Evolutionary conservation across 2,888 invertebrate genomes (phyloP).

Genomic region (Aphodius granarius): DNA sequence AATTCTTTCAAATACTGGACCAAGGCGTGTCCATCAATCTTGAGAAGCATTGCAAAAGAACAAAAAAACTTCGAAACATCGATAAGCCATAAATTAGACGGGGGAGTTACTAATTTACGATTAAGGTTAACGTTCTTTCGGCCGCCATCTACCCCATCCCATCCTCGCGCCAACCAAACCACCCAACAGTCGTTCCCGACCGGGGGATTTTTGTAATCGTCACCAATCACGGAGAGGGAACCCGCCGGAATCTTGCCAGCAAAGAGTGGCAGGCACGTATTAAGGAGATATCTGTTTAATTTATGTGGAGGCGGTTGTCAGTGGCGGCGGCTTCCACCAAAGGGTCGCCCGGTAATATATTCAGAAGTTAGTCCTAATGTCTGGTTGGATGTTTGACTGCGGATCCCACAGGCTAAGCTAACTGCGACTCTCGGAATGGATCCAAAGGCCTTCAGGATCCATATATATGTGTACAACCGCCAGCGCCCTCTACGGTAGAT

Average conservation of each 20-base stretch:
- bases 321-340: slow-evolving; percentile 22
- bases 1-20: not conserved
- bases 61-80: slow-evolving; percentile 9
- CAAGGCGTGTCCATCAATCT: slow-evolving; percentile 7
- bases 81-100: slow-evolving; percentile 5
- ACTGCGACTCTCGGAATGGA: slow-evolving; percentile 45
- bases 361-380: slow-evolving; percentile 55
- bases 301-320: slow-evolving; percentile 34
- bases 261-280: slow-evolving; percentile 49
- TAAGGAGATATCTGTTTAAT: slow-evolving; percentile 52
- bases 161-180: not conserved
- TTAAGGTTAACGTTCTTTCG: slow-evolving; percentile 9
- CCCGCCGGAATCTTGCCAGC: slow-evolving; percentile 25
- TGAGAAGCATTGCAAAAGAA: not conserved
- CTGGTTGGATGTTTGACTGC: slow-evolving; percentile 53
- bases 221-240: slow-evolving; percentile 23
- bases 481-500: slow-evolving; percentile 37
- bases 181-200: not conserved
- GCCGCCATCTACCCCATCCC: not conserved
- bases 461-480: slow-evolving; percentile 36
- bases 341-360: slow-evolving; percentile 49
- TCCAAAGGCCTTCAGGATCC: slow-evolving; percentile 41
- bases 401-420: slow-evolving; percentile 45
- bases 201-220: slow-evolving; percentile 19
- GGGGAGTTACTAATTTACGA: slow-evolving; percentile 14